These are phyloP conservation scores for Plagiodera versicolora DNA, from an alignment of 2,888 invertebrate genomes.

Conservation along the genomic window DNA sequence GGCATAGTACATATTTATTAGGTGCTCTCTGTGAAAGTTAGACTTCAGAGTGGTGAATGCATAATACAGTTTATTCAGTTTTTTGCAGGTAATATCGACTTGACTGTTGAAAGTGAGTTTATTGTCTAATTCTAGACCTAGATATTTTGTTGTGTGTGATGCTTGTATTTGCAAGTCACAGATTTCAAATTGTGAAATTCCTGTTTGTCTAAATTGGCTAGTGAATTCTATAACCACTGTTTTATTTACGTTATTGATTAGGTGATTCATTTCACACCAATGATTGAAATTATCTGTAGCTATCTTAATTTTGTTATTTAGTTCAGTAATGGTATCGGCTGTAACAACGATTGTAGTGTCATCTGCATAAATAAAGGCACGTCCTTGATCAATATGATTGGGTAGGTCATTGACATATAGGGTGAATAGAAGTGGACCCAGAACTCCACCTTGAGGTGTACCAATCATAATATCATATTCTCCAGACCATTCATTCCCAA, in stretches of 20 bases:
- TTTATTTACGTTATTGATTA: slow-evolving; percentile 1
- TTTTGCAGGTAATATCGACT: neutral
- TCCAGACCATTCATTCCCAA: neutral
- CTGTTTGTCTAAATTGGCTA: neutral
- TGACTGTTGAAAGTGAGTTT: slow-evolving; percentile 2
- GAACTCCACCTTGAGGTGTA: slow-evolving; percentile 5
- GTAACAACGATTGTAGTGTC: slow-evolving; percentile 3
- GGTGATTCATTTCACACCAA: slow-evolving; percentile 8
- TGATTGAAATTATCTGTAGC: slow-evolving; percentile 1
- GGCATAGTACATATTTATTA: too few relatives aligned
- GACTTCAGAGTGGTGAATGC: too few relatives aligned
- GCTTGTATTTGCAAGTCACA: neutral
- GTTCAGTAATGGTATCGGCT: neutral
- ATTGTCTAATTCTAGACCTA: neutral
- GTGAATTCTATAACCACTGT: slow-evolving; percentile 6
- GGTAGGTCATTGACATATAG: neutral
- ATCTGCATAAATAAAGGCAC: neutral
- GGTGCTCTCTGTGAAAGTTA: too few relatives aligned
- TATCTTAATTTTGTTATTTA: neutral
- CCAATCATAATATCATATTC: neutral
- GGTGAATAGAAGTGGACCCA: neutral
- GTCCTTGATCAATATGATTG: neutral
- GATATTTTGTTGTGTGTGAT: slow-evolving; percentile 6
- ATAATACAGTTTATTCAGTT: slow-evolving; percentile 1
- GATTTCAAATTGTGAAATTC: neutral